Conservation (phyloP, 2,888 invertebrate genomes). For the Chrysopilus asiliformis region DNA sequence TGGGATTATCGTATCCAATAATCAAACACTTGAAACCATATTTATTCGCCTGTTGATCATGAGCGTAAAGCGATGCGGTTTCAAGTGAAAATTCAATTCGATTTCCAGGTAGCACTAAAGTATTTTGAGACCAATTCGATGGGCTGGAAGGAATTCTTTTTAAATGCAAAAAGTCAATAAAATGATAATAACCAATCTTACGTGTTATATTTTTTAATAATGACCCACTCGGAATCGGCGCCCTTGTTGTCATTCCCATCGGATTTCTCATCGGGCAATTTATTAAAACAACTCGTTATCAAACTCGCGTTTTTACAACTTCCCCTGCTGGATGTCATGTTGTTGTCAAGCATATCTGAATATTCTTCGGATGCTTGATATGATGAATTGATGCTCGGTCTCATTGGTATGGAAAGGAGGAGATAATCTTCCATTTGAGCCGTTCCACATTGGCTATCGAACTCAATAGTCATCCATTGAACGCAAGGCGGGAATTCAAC, state of each 20-base stretch:
- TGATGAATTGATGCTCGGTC: constrained; percentile 18
- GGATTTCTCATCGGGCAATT: constrained; percentile 23
- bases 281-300: constrained; percentile 23
- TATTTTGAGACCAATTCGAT: constrained; percentile 67
- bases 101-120: constrained; percentile 79
- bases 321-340: constrained; percentile 20
- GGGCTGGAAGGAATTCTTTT: too few relatives aligned
- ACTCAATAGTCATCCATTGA: constrained; percentile 86
- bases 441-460: constrained; percentile 83
- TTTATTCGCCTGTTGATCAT: constrained; percentile 69
- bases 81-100: constrained; percentile 91
- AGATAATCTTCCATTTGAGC: constrained; percentile 86
- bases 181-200: constrained; percentile 20
- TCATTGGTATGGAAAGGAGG: constrained; percentile 52
- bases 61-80: constrained; percentile 88
- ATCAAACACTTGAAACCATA: constrained; percentile 70
- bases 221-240: constrained; percentile 41
- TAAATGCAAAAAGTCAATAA: too few relatives aligned
- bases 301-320: constrained; percentile 21
- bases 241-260: constrained; percentile 16
- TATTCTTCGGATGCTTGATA: constrained; percentile 25
- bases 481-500: constrained; percentile 80
- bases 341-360: constrained; percentile 30
- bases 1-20: constrained; percentile 68
- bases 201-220: constrained; percentile 50